These are phyloP conservation scores for Lithobates sylvaticus DNA, from an alignment of 2,797 vertebrate species.

Conservation along the genomic window DNA sequence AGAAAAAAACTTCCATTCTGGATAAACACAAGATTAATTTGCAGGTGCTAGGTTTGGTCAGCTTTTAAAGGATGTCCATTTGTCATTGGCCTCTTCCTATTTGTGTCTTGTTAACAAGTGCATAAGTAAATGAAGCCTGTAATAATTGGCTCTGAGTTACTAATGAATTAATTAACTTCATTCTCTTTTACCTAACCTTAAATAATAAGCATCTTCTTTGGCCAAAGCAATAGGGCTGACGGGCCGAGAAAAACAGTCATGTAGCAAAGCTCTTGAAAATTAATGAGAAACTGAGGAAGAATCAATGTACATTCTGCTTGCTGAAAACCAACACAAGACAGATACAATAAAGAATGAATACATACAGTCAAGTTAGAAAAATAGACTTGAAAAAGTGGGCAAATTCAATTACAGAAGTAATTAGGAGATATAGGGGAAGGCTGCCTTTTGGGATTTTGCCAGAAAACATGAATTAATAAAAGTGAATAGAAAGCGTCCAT, in stretches of 20 bases:
- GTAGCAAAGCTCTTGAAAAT: slow-evolving; percentile 89
- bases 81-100: slow-evolving; percentile 82
- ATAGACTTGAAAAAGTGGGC: slow-evolving; percentile 98
- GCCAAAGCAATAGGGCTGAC: slow-evolving; percentile 81
- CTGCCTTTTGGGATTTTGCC: slow-evolving; percentile 94
- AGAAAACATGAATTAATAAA: slow-evolving; percentile 99
- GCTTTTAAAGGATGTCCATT: slow-evolving; percentile 79
- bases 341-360: slow-evolving; percentile 98
- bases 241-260: slow-evolving; percentile 86
- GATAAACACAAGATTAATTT: slow-evolving; percentile 28
- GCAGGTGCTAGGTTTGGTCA: slow-evolving; percentile 69
- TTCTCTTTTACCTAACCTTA: slow-evolving; percentile 86
- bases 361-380: slow-evolving; percentile 98
- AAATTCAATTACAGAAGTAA: slow-evolving; percentile 99
- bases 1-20: background rate
- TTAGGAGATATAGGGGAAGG: slow-evolving; percentile 99
- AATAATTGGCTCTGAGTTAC: slow-evolving; percentile 92
- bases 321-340: slow-evolving; percentile 92
- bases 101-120: slow-evolving; percentile 84
- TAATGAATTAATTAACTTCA: slow-evolving; percentile 98
- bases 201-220: slow-evolving; percentile 82
- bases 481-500: slow-evolving; percentile 93
- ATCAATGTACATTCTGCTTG: slow-evolving; percentile 89
- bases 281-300: slow-evolving; percentile 91
- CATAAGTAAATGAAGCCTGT: slow-evolving; percentile 83